Evolutionary conservation across 2,888 invertebrate genomes (phyloP), one percentile per base, ranked within the genome.

Genomic region (Podotricha telesiphe): DNA sequence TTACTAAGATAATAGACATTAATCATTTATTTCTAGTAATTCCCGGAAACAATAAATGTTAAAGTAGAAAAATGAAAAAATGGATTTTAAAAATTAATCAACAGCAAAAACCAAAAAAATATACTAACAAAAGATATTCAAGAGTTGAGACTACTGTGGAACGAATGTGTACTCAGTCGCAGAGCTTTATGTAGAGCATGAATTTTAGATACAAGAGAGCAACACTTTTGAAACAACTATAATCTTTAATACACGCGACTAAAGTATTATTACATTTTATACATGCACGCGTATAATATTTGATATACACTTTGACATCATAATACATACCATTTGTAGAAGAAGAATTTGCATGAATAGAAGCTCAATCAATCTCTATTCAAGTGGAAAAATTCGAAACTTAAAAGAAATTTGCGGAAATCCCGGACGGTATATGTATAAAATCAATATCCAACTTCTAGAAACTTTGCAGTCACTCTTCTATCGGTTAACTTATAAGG

Each of bases 121-220:
- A 45, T 40, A 15, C 20, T 22, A 45, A 59, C 67, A 70, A 73
- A 68, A 66, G 58, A 55, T 65, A 75, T 75, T 79, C 77, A 82
- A 83, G 82, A 85, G 83, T 83, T 79, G 79, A n/a, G n/a, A 82
- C 86, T 83, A 83, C 84, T 84, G 86, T 80, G 83, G 82, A 77
- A 77, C 79, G 77, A 80, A 80, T 82, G 80, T 82, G 79, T 78
- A 81, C 80, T 69, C 69, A 78, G 80, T 81, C 80, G 74, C 64
- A 67, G 72, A 73, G 75, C 78, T 76, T 82, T 86, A 85, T 87
- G 87, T 85, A 83, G 83, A 83, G 79, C 84, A 86, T 87, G 82
- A 85, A 87, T 87, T 85, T 85, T 83, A 83, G 81, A 86, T 86
- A 81, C 72, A 78, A 81, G 78, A 81, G 79, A 81, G 80, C 82